Base-by-base conservation (phyloP, 2,797 vertebrate genomes). In the Argya squamiceps region DNA sequence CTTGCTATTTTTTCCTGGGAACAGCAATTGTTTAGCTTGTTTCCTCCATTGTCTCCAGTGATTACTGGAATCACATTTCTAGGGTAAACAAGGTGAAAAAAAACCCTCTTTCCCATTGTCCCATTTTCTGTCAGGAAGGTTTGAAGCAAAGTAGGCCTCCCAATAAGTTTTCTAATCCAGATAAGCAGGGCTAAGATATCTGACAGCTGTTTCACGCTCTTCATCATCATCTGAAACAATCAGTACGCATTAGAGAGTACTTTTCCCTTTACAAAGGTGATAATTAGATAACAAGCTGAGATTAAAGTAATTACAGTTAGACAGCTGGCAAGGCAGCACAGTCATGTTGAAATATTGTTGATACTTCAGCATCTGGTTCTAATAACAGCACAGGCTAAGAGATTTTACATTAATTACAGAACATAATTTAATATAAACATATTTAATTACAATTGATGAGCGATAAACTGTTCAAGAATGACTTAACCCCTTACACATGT, bases 271-370 rank as follows among this genome's bases (percentile, higher is more conserved):
- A 98, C 98, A 98, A 98, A 98, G 98, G 98, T 98, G 98, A 98
- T 98, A 98, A 98, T 98, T 98, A 98, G 98, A 98, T 98, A 98
- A 98, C 98, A 98, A 98, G 98, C 98, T 98, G 98, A 98, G 98
- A 98, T 98, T 98, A 98, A 98, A 98, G 98, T 98, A 98, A 98
- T 98, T 98, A 98, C 97, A 98, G 97, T 98, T 97, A 98, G 98
- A 98, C 98, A 98, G 98, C 98, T 98, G 98, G 98, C 95, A 95
- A 98, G 97, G 97, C 98, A 97, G 97, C 97, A 98, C 97, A 97
- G 98, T 98, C 97, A 98, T 97, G 98, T 98, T 98, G 98, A 98
- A 98, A 98, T 98, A 98, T 96, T 98, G 98, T 98, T 98, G 98
- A 98, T 98, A 97, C 98, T 98, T 98, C 98, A 97, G 98, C 98